These are phyloP conservation scores for Dipodomys ordii DNA, from an alignment of 2,113 vertebrate genomes.

Conservation along the genomic window DNA sequence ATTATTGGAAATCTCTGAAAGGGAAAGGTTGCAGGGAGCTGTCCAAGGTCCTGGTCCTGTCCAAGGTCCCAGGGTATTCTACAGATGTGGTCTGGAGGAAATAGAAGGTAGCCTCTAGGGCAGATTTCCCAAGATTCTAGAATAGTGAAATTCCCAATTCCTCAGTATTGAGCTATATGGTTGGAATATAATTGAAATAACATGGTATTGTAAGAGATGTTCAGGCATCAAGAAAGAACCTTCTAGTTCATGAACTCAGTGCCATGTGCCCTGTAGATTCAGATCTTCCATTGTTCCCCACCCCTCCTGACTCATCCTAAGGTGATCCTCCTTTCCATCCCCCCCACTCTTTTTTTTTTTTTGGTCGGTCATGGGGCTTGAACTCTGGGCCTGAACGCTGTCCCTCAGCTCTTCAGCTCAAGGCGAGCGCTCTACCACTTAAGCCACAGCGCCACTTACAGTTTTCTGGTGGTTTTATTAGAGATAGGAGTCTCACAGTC, in stretches of 20 bases:
- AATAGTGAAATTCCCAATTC: background rate
- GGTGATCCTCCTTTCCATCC: background rate
- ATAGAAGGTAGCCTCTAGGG: background rate
- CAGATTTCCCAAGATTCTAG: background rate
- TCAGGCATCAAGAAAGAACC: background rate
- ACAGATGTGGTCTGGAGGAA: background rate
- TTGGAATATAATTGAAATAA: background rate
- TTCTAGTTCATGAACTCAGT: background rate
- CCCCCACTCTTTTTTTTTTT: background rate
- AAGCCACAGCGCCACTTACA: no score
- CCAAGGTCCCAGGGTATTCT: background rate
- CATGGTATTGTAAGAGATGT: background rate
- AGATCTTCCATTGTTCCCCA: background rate
- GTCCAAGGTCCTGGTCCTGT: conserved; percentile 17
- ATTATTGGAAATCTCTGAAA: background rate
- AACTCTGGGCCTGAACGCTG: no score
- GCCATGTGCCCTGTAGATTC: background rate
- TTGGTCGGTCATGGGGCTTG: no score
- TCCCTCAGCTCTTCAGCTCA: no score
- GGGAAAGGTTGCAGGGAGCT: background rate
- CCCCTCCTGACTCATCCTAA: background rate
- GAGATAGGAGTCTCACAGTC: no score
- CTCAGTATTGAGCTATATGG: background rate
- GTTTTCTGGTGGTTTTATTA: no score
- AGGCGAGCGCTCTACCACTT: no score